A percentile compares a stretch with the other conserved stretches of the same genome.
Conservation (phyloP, 1,140 invertebrate species). For the Nasonia vitripennis region DNA sequence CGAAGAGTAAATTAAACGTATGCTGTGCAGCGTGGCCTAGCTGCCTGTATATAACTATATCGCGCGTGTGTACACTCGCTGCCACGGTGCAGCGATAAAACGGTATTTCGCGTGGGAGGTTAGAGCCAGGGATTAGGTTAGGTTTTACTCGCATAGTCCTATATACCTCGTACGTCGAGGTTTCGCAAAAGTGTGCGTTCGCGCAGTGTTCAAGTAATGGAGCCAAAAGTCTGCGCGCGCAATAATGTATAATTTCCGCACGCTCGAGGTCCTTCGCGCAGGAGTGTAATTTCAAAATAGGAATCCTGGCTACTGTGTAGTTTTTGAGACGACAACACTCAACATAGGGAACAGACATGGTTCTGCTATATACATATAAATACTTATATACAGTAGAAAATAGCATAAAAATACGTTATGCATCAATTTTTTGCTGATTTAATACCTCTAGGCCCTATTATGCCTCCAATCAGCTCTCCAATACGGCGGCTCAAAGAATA, state of each 20-base stretch:
- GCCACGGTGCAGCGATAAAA: background rate
- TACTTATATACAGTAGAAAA: no score
- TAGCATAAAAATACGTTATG: no score
- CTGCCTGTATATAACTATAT: no score
- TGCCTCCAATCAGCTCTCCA: no score
- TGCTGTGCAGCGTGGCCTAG: no score
- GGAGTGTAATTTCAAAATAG: background rate
- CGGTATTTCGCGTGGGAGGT: background rate
- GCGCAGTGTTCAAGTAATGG: background rate
- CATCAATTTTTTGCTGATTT: no score
- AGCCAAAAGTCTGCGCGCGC: slow-evolving; percentile 10
- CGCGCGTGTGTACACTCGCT: background rate
- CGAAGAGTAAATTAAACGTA: no score
- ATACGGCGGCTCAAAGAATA: no score
- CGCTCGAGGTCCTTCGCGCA: background rate
- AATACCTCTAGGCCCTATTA: no score
- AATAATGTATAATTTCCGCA: background rate
- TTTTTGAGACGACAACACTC: no score
- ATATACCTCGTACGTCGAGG: background rate
- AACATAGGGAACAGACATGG: no score
- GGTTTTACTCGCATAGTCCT: background rate
- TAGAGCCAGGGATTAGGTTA: background rate
- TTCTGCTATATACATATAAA: no score
- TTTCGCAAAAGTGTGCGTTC: background rate
- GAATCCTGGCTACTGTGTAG: background rate